Evolutionary conservation across 2,888 invertebrate genomes (phyloP), one percentile per base, ranked within the genome.

Genomic region (Himalopsyche kuldschensis): DNA sequence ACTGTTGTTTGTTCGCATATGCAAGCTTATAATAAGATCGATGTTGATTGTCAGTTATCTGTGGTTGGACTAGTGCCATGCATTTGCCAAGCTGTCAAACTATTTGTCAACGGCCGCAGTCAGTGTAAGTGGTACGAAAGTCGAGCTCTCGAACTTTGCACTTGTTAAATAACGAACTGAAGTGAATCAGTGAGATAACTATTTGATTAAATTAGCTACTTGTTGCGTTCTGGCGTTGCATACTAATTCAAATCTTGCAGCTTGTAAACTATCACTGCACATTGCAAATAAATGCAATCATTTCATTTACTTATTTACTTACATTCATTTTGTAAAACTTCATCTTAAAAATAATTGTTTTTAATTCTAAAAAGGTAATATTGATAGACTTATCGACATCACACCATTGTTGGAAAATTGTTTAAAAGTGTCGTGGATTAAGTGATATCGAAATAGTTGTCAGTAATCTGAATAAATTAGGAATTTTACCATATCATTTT

Each of bases 21-120:
- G 55, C 24, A 55, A 55, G 10, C 55, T 24, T 8, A 20, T 20
- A 6, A 55, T 15, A 55, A 55, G 55, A 55, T 55, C 24, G 55
- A 55, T 55, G 55, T 6, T 20, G 55, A 55, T 55, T 55, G 55
- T 55, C 55, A 10, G 55, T 20, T 55, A 76, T 76, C 31, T 35
- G 17, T 17, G 20, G 31, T 30, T 32, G 48, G 63, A 31, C 80
- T 46, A 75, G 35, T 69, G 80, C 31, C 27, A 27, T 41, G 75
- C 31, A 80, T 75, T 80, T 41, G 75, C 75, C 41, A 69, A 75
- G 41, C 80, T 80, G 75, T 80, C 80, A 75, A 41, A 80, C 80
- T 80, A 35, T 80, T 80, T 80, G 80, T 27, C 75, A 75, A 75
- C 4, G 6, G 4, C 32, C 31, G 15, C 75, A 31, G 27, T 75